Base-by-base conservation (phyloP, 2,113 vertebrate genomes). In the Notothenia coriiceps region DNA sequence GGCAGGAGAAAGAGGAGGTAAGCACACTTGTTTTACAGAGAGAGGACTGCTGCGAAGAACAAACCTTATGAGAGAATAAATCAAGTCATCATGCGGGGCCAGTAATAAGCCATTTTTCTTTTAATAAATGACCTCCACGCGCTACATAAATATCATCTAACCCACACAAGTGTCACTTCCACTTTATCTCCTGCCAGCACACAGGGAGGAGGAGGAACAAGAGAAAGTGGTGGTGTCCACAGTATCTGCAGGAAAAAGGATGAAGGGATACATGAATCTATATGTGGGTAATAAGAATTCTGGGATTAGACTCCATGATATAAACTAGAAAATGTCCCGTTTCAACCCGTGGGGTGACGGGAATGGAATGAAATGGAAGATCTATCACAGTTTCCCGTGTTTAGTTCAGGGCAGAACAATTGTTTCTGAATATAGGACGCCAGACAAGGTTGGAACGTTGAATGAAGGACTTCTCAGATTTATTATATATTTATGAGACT, bases 71-170 rank as follows among this genome's bases (percentile, higher is more conserved):
- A 69, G 47, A 54, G 75, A 52, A 92, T 86, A 90, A 87, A 89
- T 89, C 91, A 44, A 54, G 33, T 59, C 69, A 89, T 88, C 85
- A 89, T 70, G 25, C 71, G 17, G 40, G 61, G 78, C 52, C 63
- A 35, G 82, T 89, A 92, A 89, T 88, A 84, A 88, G 74, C 67
- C 76, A 69, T 90, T 91, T 90, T 74, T 83, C 82, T 79, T 85
- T 76, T 77, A 86, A 89, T 72, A 81, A 88, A 91, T 86, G 83
- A 86, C 83, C 77, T 61, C 74, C 17, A 44, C 4, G 25, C 6
- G 52, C 74, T 51, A 68, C 77, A 87, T 90, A 88, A 92, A 89
- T 89, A 90, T 84, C 22, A 63, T 84, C 64, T 73, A 73, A 80
- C 70, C 69, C 83, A 83, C 82, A 80, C 63, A 63, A 74, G 74